Evolutionary conservation across 1,140 invertebrate species (phyloP), one percentile per base, ranked within the genome.

Genomic region (Drosophila insularis): DNA sequence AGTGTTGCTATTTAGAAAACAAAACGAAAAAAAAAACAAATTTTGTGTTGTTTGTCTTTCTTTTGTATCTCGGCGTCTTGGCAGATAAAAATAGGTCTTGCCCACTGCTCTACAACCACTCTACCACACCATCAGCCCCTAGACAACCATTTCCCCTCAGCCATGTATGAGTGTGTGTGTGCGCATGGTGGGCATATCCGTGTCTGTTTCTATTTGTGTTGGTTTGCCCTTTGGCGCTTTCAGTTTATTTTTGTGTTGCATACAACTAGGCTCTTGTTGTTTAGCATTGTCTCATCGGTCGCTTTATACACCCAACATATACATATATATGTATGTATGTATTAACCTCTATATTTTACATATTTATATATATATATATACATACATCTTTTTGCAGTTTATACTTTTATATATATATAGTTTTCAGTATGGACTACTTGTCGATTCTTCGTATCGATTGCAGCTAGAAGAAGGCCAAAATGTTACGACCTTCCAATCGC

Each of bases 191-290:
- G 19, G 27, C 58, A 31, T 43, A 13, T 32, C 35, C 37, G 37
- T 61, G 21, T 40, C 23, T 32, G 43, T 31, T 19, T 65, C 17
- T 73, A 39, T 68, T 32, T 66, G 13, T 68, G 19, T 73, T 75
- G 71, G 55, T 55, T 66, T 53, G 73, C 40, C 74, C 78, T 74
- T 75, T 81, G 81, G 62, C 81, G 74, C 37, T 65, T 80, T 67
- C 14, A 50, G 54, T 81, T 72, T 77, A 68, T 79, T 79, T 77
- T 78, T 74, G 54, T 77, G 55, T 65, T 81, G 74, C 78, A 81
- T 69, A 71, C 71, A 72, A 74, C 63, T 37, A 19, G 74, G 70
- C 17, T 40, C 39, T 46, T 43, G 70, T 81, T 75, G 74, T 50
- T 71, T 31, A 11, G 39, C 13, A 53, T 39, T 11, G 23, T 60